phyloP scores from a whole-genome alignment of 2,888 invertebrate genomes.

The Spisula subtruncata region DNA sequence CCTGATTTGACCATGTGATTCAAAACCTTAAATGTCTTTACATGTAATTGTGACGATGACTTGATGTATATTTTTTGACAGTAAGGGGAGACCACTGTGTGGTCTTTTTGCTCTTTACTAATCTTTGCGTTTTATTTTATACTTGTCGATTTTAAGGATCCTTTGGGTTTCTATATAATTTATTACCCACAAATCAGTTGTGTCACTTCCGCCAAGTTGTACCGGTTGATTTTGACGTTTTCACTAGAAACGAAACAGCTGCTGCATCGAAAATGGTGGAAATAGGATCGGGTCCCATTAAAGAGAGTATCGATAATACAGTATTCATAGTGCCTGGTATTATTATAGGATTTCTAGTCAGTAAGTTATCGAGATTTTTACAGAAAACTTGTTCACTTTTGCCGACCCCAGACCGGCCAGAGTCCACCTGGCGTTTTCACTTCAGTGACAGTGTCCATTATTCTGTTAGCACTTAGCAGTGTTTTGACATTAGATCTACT shows the following conservation, averaged over 20 bases:
- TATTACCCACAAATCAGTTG: slow-evolving; percentile 40
- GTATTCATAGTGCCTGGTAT: slow-evolving; percentile 95
- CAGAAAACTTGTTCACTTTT: background rate
- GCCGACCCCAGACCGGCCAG: background rate
- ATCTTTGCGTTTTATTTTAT: background rate
- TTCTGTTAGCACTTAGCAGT: too few relatives aligned
- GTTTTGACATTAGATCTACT: too few relatives aligned
- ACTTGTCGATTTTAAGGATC: background rate
- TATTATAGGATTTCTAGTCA: slow-evolving; percentile 93
- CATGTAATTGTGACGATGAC: too few relatives aligned
- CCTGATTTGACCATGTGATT: too few relatives aligned
- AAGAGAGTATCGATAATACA: slow-evolving; percentile 95
- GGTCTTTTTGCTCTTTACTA: too few relatives aligned
- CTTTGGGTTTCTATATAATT: slow-evolving; percentile 34
- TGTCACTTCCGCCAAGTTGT: slow-evolving; percentile 61
- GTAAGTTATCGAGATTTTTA: slow-evolving; percentile 89
- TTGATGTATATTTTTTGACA: too few relatives aligned
- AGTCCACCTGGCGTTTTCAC: too few relatives aligned
- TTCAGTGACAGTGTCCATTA: too few relatives aligned
- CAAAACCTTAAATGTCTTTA: too few relatives aligned
- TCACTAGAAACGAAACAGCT: slow-evolving; percentile 46
- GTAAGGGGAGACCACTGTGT: too few relatives aligned
- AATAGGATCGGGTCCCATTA: slow-evolving; percentile 93
- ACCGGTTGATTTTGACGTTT: slow-evolving; percentile 30
- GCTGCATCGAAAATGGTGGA: slow-evolving; percentile 92